phyloP scores from a whole-genome alignment of 23 tunicate species.

The Halocynthia roretzi region DNA sequence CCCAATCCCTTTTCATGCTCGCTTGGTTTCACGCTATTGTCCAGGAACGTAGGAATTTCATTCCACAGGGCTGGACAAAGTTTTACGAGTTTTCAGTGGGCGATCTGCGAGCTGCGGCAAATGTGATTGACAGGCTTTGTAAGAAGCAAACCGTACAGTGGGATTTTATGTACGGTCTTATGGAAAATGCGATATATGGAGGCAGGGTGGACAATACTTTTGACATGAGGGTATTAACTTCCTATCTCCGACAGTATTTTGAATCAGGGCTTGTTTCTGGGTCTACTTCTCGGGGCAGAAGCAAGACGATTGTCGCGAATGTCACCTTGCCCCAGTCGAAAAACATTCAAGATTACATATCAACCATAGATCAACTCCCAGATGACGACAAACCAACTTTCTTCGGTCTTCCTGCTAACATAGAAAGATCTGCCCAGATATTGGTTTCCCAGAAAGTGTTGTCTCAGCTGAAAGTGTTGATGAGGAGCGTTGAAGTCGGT shows the following conservation, averaged over 20 bases:
- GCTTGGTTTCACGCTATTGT: constrained; percentile 88
- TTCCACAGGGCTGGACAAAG: constrained; percentile 93
- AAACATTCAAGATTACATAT: constrained; percentile 61
- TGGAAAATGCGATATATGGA: constrained; percentile 90
- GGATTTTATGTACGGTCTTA: constrained; percentile 83
- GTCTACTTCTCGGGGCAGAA: constrained; percentile 18
- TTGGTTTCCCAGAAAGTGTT: constrained; percentile 56
- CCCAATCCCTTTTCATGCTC: constrained; percentile 69
- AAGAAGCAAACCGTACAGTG: constrained; percentile 43
- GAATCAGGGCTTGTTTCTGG: constrained; percentile 45
- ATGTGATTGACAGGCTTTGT: constrained; percentile 63
- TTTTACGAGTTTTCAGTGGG: constrained; percentile 87
- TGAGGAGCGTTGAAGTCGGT: constrained; percentile 73
- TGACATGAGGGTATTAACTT: constrained; percentile 70
- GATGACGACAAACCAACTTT: constrained; percentile 72
- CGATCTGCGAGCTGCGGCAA: constrained; percentile 82
- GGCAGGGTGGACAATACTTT: constrained; percentile 87
- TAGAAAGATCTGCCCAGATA: constrained; percentile 78
- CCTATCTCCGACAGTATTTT: constrained; percentile 61
- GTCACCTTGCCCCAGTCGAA: constrained; percentile 52
- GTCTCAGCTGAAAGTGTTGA: constrained; percentile 61
- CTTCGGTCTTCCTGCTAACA: constrained; percentile 84
- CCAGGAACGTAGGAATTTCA: constrained; percentile 74
- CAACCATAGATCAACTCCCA: constrained; percentile 49
- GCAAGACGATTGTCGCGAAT: constrained; percentile 47